A percentile compares a stretch with the other conserved stretches of the same genome.
phyloP scores from a whole-genome alignment of 2,888 invertebrate genomes.

The Sisyra nigra region DNA sequence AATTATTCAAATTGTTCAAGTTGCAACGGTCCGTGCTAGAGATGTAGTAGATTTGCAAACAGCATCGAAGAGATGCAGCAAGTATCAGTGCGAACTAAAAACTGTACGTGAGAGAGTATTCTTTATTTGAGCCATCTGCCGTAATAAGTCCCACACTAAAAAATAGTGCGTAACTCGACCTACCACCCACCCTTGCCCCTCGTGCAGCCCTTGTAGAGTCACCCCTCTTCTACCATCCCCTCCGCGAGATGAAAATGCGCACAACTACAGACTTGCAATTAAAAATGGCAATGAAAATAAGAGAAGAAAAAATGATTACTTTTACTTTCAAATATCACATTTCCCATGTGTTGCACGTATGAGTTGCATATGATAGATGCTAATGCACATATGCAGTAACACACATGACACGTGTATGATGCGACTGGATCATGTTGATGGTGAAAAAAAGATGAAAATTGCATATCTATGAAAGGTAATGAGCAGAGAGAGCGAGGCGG shows the following conservation, averaged over 20 bases:
- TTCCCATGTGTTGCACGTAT: no score
- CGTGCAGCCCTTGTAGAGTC: slow-evolving; percentile 8
- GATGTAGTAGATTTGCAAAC: slow-evolving; percentile 3
- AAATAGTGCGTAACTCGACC: slow-evolving; percentile 37
- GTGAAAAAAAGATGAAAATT: slow-evolving; percentile 39
- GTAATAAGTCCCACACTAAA: slow-evolving; percentile 45
- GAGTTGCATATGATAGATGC: slow-evolving; percentile 6
- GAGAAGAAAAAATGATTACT: slow-evolving; percentile 21
- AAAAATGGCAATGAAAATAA: slow-evolving; percentile 31
- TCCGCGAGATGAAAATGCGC: slow-evolving; percentile 37
- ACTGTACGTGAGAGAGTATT: slow-evolving; percentile 21
- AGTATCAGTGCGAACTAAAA: slow-evolving; percentile 9
- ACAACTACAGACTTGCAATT: slow-evolving; percentile 38
- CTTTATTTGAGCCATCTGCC: slow-evolving; percentile 44
- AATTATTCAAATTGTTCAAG: no score
- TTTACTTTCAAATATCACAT: slow-evolving; percentile 5
- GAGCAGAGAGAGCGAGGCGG: slow-evolving; percentile 22
- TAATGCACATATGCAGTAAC: slow-evolving; percentile 18
- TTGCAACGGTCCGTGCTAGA: not conserved
- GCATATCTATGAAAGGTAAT: slow-evolving; percentile 48
- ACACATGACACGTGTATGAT: slow-evolving; percentile 16
- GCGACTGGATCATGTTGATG: not conserved
- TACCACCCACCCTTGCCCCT: slow-evolving; percentile 10
- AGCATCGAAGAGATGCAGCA: slow-evolving; percentile 2
- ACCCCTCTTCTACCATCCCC: slow-evolving; percentile 27